These are phyloP conservation scores for Amyelois transitella DNA, from an alignment of 1,140 invertebrate genomes.

Conservation along the genomic window DNA sequence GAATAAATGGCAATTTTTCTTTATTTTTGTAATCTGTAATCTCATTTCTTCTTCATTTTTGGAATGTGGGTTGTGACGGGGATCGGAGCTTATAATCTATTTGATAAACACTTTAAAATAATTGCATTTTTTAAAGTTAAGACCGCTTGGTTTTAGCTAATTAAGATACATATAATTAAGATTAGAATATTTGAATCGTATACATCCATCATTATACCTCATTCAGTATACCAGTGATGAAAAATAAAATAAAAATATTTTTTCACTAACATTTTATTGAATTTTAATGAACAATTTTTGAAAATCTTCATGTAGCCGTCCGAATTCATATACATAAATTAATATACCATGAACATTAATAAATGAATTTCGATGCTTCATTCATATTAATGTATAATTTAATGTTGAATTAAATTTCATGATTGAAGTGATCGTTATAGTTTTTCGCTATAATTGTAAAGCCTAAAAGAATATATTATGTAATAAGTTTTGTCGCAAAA, in stretches of 20 bases:
- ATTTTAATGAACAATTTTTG: constrained; percentile 4
- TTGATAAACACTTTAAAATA: not conserved
- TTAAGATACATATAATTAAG: constrained; percentile 1
- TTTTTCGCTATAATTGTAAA: not conserved
- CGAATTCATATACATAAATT: constrained; percentile 14
- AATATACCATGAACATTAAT: not conserved
- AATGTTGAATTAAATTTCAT: constrained; percentile 54
- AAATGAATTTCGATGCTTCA: too few relatives aligned
- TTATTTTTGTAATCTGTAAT: constrained; percentile 38
- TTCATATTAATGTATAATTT: constrained; percentile 58
- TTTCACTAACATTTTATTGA: constrained; percentile 29
- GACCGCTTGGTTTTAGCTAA: not conserved
- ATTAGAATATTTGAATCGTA: constrained; percentile 2
- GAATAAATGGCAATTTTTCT: constrained; percentile 41
- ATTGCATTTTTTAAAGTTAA: not conserved
- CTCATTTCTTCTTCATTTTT: constrained; percentile 33
- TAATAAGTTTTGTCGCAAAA: not conserved
- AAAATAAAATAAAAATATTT: constrained; percentile 37
- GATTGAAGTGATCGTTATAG: constrained; percentile 20
- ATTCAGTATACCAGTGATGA: constrained; percentile 29
- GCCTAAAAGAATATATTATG: not conserved
- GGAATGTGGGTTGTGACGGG: constrained; percentile 42
- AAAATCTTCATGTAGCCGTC: constrained; percentile 18
- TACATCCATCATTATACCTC: constrained; percentile 40
- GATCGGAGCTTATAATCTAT: constrained; percentile 39